Conservation (phyloP, 2,888 invertebrate species). For the Gymnoscelis rufifasciata region DNA sequence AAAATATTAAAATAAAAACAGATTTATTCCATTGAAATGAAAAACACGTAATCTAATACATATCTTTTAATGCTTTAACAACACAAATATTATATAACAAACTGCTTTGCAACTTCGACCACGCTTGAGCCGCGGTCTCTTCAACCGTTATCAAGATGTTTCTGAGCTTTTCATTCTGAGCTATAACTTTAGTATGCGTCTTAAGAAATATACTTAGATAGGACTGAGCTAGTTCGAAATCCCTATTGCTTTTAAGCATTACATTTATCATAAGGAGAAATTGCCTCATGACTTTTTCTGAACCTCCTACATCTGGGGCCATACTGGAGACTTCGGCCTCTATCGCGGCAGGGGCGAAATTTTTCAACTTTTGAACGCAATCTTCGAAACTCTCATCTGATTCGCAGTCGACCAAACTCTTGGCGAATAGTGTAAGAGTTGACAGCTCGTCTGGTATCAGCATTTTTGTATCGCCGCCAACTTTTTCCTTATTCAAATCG, state of each 20-base stretch:
- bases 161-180: constrained; percentile 75
- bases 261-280: constrained; percentile 86
- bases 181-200: constrained; percentile 82
- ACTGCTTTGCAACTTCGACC: constrained; percentile 83
- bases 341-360: constrained; percentile 88
- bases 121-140: constrained; percentile 78
- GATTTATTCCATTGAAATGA: background rate
- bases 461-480: constrained; percentile 69
- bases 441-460: constrained; percentile 78
- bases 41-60: constrained; percentile 45
- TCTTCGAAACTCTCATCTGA: constrained; percentile 71
- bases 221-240: constrained; percentile 94
- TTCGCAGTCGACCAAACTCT: constrained; percentile 75
- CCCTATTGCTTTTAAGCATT: constrained; percentile 85
- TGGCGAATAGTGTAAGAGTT: constrained; percentile 85
- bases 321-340: constrained; percentile 93
- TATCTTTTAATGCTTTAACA: constrained; percentile 85
- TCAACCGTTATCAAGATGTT: constrained; percentile 78
- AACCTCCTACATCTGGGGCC: constrained; percentile 85
- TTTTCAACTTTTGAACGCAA: constrained; percentile 81
- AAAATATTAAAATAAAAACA: background rate
- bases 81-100: constrained; percentile 87
- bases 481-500: constrained; percentile 79
- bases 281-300: constrained; percentile 83
- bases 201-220: constrained; percentile 94